Evolutionary conservation across 2,113 vertebrate genomes (phyloP).

Genomic region (Aythya baeri): DNA sequence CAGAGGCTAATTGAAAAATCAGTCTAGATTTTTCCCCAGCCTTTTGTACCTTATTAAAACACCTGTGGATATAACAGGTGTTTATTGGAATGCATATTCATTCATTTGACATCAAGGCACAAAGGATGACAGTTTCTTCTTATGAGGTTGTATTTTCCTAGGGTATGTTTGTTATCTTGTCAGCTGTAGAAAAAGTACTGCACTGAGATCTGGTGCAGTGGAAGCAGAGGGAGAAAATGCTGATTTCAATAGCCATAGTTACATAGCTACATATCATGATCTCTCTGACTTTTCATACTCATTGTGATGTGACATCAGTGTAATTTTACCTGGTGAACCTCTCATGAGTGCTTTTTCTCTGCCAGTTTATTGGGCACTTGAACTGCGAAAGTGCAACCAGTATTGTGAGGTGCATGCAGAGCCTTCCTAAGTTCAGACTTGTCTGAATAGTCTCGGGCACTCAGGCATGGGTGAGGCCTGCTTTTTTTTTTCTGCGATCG

Average conservation of each 20-base stretch:
- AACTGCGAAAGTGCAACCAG: slow-evolving; percentile 20
- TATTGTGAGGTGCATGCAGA: slow-evolving; percentile 5
- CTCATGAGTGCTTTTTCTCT: slow-evolving; percentile 29
- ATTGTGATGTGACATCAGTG: not conserved
- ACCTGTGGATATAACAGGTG: slow-evolving; percentile 52
- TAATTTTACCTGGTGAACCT: slow-evolving; percentile 22
- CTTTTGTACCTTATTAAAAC: slow-evolving; percentile 47
- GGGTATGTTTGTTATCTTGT: not conserved
- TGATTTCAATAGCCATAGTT: slow-evolving; percentile 33
- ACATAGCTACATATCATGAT: slow-evolving; percentile 1
- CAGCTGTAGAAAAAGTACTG: slow-evolving; percentile 13
- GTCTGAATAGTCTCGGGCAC: not conserved
- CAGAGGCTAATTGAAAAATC: slow-evolving; percentile 49
- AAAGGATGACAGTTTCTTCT: slow-evolving; percentile 51
- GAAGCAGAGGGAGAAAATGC: slow-evolving; percentile 39
- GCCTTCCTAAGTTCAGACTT: not conserved
- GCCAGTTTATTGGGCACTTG: not conserved
- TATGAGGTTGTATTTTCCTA: slow-evolving; percentile 52
- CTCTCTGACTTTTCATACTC: slow-evolving; percentile 7
- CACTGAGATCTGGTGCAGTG: not conserved
- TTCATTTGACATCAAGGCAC: slow-evolving; percentile 50
- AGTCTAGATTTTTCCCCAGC: not conserved
- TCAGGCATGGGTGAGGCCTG: not conserved
- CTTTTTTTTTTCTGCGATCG: not conserved
- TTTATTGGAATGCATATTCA: slow-evolving; percentile 69